A percentile compares a stretch with the other conserved stretches of the same genome.
These are phyloP conservation scores for Xanthia icteritia DNA, from an alignment of 2,888 invertebrate genomes.

Conservation along the genomic window DNA sequence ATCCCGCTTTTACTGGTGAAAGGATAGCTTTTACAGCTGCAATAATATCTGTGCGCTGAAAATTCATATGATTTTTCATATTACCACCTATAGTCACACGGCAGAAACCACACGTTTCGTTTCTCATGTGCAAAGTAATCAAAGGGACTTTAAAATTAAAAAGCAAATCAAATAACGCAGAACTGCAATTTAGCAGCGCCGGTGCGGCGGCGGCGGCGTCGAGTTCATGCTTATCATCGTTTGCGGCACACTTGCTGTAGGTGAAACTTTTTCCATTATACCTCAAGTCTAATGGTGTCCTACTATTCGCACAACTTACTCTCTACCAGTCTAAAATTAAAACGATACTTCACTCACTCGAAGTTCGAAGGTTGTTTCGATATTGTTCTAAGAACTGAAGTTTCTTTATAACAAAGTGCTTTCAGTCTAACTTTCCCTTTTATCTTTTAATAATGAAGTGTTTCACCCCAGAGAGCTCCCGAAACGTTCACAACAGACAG, in stretches of 20 bases:
- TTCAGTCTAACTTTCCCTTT: constrained; percentile 70
- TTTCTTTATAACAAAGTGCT: constrained; percentile 67
- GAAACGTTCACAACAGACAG: constrained; percentile 54
- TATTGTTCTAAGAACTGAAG: constrained; percentile 63
- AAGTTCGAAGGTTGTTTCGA: constrained; percentile 62
- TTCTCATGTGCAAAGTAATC: constrained; percentile 34
- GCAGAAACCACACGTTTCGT: constrained; percentile 10
- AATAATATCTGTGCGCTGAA: constrained; percentile 35
- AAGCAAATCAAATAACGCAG: constrained; percentile 51
- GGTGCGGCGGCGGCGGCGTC: no score
- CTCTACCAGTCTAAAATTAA: constrained; percentile 57
- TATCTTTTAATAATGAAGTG: constrained; percentile 74
- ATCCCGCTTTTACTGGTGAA: constrained; percentile 68
- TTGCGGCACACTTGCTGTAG: constrained; percentile 25
- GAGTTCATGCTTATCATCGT: constrained; percentile 44
- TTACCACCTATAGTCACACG: background rate
- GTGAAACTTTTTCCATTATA: constrained; percentile 59
- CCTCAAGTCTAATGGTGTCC: constrained; percentile 45
- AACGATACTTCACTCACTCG: constrained; percentile 58
- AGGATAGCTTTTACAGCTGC: constrained; percentile 49
- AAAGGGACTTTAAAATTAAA: constrained; percentile 35
- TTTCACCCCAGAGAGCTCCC: constrained; percentile 64
- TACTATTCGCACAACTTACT: constrained; percentile 55
- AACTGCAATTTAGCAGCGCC: constrained; percentile 39
- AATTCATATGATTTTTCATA: constrained; percentile 18